phyloP scores from a whole-genome alignment of 2,888 invertebrate species.

The Ceriagrion tenellum region DNA sequence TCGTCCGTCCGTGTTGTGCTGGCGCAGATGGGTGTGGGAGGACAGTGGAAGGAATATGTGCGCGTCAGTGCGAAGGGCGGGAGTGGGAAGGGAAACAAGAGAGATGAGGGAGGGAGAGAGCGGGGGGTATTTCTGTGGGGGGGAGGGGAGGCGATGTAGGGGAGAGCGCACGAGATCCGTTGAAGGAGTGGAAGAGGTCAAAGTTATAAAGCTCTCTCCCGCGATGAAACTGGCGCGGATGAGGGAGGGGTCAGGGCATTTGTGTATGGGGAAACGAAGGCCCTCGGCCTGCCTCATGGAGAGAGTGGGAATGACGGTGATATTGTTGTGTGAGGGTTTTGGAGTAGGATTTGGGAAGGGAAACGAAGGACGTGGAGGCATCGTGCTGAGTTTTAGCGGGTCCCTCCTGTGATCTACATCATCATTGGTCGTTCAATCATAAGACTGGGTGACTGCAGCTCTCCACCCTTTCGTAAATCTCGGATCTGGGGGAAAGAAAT shows the following conservation, averaged over 20 bases:
- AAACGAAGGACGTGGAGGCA: background rate
- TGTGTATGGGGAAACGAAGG: background rate
- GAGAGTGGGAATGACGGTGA: background rate
- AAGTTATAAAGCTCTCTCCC: constrained; percentile 56
- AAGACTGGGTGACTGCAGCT: no score
- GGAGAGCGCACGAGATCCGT: background rate
- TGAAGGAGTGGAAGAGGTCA: constrained; percentile 67
- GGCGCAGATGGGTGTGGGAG: background rate
- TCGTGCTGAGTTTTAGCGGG: background rate
- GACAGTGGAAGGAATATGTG: background rate
- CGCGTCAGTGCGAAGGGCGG: background rate
- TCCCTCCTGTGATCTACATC: no score
- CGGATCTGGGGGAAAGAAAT: no score
- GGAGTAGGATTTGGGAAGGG: background rate
- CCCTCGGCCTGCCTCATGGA: background rate
- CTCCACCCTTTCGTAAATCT: no score
- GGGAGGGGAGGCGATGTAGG: background rate
- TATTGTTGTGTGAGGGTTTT: background rate
- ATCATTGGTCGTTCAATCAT: no score
- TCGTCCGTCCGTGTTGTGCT: background rate
- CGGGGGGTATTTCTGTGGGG: background rate
- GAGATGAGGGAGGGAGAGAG: background rate
- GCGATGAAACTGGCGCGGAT: constrained; percentile 49
- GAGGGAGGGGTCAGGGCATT: constrained; percentile 39
- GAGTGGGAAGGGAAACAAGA: background rate